A percentile compares a stretch with the other conserved stretches of the same genome.
Conservation (phyloP, 2,888 invertebrate genomes). For the Eupithecia tripunctaria region DNA sequence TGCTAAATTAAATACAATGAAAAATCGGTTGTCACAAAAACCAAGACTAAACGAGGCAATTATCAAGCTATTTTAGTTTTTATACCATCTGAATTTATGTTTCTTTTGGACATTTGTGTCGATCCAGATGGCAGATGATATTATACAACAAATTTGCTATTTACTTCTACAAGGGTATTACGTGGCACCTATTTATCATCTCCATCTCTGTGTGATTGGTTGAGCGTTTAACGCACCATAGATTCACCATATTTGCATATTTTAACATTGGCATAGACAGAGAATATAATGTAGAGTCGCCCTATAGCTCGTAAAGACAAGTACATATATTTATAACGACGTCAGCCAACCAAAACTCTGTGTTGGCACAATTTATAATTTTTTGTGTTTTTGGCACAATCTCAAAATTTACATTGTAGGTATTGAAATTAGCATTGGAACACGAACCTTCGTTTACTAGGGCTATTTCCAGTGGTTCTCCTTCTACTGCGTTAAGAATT, state of each 20-base stretch:
- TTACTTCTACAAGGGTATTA: background rate
- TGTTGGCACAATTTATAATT: background rate
- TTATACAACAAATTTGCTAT: background rate
- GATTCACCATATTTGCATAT: background rate
- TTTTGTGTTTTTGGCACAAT: background rate
- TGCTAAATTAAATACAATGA: too few relatives aligned
- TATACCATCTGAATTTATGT: too few relatives aligned
- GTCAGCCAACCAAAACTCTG: background rate
- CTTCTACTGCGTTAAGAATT: slow-evolving; percentile 75
- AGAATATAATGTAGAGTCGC: background rate
- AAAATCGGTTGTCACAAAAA: too few relatives aligned
- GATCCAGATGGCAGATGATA: background rate
- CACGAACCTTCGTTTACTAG: slow-evolving; percentile 85
- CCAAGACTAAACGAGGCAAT: too few relatives aligned
- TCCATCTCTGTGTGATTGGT: background rate
- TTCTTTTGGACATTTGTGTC: background rate
- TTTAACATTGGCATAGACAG: background rate
- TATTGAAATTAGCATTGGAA: background rate
- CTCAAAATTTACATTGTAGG: background rate
- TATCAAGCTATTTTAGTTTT: too few relatives aligned
- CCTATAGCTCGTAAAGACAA: background rate
- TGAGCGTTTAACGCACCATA: background rate
- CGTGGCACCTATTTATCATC: background rate
- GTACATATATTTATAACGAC: background rate
- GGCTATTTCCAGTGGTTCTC: slow-evolving; percentile 83